These are phyloP conservation scores for Enteromius fasciolatus DNA, from an alignment of 2,797 vertebrate genomes.

Conservation along the genomic window DNA sequence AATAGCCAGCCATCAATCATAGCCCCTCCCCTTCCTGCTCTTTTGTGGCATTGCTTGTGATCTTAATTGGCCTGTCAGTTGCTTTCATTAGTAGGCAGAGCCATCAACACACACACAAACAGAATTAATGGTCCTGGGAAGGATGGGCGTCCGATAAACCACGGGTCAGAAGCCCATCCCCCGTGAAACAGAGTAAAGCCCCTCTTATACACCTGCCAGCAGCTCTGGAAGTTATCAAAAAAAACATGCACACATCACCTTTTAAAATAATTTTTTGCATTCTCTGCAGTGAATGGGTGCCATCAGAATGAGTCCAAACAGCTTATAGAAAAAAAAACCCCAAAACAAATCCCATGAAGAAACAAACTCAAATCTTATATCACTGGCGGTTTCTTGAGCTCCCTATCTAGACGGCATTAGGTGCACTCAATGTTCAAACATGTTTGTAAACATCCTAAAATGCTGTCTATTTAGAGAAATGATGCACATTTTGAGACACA, in stretches of 20 bases:
- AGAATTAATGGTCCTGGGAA: constrained; percentile 60
- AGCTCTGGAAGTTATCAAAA: constrained; percentile 65
- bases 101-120: constrained; percentile 46
- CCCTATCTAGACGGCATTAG: not conserved
- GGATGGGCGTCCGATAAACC: constrained; percentile 50
- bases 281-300: not conserved
- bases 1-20: constrained; percentile 7
- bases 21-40: constrained; percentile 34
- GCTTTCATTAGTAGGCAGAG: constrained; percentile 70
- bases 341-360: not conserved
- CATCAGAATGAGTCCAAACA: not conserved
- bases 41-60: constrained; percentile 61
- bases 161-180: constrained; percentile 53
- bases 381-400: not conserved
- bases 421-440: not conserved
- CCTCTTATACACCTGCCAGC: constrained; percentile 75
- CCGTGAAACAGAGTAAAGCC: constrained; percentile 67
- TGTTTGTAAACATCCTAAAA: not conserved
- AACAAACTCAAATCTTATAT: not conserved
- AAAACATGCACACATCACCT: not conserved
- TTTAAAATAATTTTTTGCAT: not conserved
- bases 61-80: constrained; percentile 76
- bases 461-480: not conserved
- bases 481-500: not conserved
- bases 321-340: not conserved